Percentiles rank a stretch among this genome's conserved stretches.
Evolutionary conservation across 2,797 vertebrate species (phyloP).

Genomic region (Eremophila alpestris): DNA sequence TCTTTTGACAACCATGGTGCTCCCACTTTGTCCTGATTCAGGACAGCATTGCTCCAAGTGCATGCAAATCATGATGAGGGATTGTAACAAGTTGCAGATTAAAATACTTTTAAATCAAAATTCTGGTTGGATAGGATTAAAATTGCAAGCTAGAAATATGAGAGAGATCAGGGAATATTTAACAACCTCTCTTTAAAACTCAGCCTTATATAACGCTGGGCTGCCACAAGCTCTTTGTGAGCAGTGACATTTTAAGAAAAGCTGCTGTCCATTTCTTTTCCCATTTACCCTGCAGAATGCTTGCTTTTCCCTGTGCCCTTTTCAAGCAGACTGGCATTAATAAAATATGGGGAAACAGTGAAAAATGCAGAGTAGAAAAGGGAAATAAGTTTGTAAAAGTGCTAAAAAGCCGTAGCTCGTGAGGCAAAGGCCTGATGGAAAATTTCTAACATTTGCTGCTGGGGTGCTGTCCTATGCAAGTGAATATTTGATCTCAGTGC

Average conservation of each 20-base stretch:
- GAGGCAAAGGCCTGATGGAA: background rate
- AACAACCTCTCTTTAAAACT: background rate
- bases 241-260: constrained; percentile 36
- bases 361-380: constrained; percentile 1
- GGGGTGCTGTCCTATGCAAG: background rate
- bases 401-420: background rate
- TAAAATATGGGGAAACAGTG: background rate
- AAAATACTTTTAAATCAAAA: constrained; percentile 9
- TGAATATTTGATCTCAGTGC: background rate
- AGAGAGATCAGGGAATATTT: constrained; percentile 6
- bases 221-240: background rate
- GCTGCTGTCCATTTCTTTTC: background rate
- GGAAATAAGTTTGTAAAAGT: background rate
- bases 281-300: background rate
- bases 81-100: constrained; percentile 4
- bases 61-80: constrained; percentile 12
- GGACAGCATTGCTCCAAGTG: constrained; percentile 18
- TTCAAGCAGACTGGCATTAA: background rate
- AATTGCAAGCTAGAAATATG: background rate
- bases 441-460: background rate
- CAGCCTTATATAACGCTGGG: background rate
- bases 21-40: constrained; percentile 54
- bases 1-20: constrained; percentile 46
- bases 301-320: constrained; percentile 2
- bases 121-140: background rate